Base-by-base conservation (phyloP, 2,888 invertebrate genomes). In the Drosophila hamatofila region DNA sequence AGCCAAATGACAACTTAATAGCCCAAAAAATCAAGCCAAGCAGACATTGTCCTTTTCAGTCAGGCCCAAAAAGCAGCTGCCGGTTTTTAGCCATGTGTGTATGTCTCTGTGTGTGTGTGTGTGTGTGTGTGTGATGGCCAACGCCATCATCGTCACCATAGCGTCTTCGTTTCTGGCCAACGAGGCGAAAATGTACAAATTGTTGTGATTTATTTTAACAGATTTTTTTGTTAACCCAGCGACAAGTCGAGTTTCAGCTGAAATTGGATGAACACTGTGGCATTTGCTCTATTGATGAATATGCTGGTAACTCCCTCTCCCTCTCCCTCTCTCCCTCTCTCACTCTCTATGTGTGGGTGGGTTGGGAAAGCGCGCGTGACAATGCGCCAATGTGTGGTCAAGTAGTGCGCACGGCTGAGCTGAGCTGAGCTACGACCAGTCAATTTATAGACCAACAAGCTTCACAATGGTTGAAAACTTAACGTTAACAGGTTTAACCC, bases 181-280 rank as follows among this genome's bases (percentile, higher is more conserved):
- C 86, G 89, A 86, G 82, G 80, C 86, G 88, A 89, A 86, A 86
- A 84, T 89, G 89, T 86, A 86, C 88, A 86, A 86, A 86, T 86
- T 86, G 86, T 86, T 86, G 86, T 89, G 86, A 86, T 86, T 86
- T 86, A 86, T 86, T 86, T 86, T 89, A 86, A 86, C 89, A 86
- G 86, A 63, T 62, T 62, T 46, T 83, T 76, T 77, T 78, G 88
- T 85, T 88, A 88, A 82, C 88, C 88, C 77, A 83, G 78, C 76
- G 52, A 59, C 30, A 46, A 46, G 37, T 18, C 33, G 49, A 55
- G 39, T 12, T 52, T 42, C 46, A 46, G 49, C 30, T 55, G 30
- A 30, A 54, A 71, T 41, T 37, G 72, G 55, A 58, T 72, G 62
- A 66, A 72, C 72, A 72, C 55, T 75, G 59, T 80, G 64, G 70